phyloP scores from a whole-genome alignment of 1,140 invertebrate species.

The Maconellicoccus hirsutus region DNA sequence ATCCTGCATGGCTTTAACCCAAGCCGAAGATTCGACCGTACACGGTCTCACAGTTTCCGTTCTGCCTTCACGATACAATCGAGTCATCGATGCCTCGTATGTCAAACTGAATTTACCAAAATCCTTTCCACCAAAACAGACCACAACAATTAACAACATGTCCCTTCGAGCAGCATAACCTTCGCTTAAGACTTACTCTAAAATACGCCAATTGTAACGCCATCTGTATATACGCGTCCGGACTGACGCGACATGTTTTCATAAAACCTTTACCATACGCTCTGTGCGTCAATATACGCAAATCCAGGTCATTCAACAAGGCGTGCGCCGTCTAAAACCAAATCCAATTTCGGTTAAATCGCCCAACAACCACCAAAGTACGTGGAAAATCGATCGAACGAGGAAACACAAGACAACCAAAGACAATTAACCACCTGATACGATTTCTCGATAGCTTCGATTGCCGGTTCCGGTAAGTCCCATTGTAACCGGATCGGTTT shows the following conservation, averaged over 20 bases:
- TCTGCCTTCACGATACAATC: constrained; percentile 87
- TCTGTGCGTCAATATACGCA: constrained; percentile 69
- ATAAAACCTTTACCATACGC: constrained; percentile 92
- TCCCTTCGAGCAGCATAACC: too few relatives aligned
- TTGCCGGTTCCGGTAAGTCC: constrained; percentile 54
- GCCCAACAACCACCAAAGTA: neutral
- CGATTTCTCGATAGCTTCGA: constrained; percentile 55
- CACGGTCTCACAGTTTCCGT: constrained; percentile 96
- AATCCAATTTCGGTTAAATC: neutral
- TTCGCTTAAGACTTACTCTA: constrained; percentile 45
- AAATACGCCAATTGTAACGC: constrained; percentile 89
- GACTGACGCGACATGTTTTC: constrained; percentile 80
- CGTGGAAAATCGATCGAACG: too few relatives aligned
- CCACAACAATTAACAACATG: too few relatives aligned
- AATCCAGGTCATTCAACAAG: constrained; percentile 67
- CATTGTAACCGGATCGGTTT: constrained; percentile 75
- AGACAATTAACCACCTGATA: constrained; percentile 37
- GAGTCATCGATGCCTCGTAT: constrained; percentile 97
- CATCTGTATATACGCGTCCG: constrained; percentile 94
- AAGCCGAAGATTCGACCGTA: constrained; percentile 78
- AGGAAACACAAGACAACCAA: neutral
- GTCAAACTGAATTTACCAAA: constrained; percentile 85
- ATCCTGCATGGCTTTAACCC: constrained; percentile 84
- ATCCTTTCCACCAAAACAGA: constrained; percentile 59
- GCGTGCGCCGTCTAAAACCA: constrained; percentile 39